Evolutionary conservation across 2,113 vertebrate species (phyloP), one percentile per base, ranked within the genome.

Genomic region (Grantiella picta): DNA sequence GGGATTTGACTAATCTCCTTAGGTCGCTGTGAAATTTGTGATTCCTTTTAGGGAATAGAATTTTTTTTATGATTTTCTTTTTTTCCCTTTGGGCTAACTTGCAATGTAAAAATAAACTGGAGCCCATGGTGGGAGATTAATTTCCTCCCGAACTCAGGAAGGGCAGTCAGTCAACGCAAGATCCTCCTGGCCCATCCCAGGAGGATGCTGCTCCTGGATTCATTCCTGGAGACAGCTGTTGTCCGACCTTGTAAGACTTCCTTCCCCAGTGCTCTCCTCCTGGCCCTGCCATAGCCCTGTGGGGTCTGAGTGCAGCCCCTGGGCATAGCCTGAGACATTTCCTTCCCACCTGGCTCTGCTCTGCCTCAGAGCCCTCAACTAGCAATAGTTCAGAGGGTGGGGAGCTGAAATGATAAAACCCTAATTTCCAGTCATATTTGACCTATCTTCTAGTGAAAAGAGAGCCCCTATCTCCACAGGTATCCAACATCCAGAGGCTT

Each of bases 1-100:
- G 92, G 90, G 91, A 95, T 95, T 96, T 92, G 95, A 86, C 79
- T 95, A 90, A 96, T 95, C 95, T 96, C 92, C 91, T 93, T 95
- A 94, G 89, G 92, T 95, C 35, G 1, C 86, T 95, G 81, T 94
- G 94, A 96, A 97, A 97, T 94, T 92, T 92, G 95, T 7, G 76
- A 95, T 92, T 94, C 94, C 91, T 94, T 96, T 79, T 92, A 95
- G 82, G 96, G 91, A 91, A 87, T 72, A 95, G 69, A 93, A 77
- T 40, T 80, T 95, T 91, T 94, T 97, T 68, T 33, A 84, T 77
- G 35, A 89, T 89, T 94, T 89, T 95, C 68, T 79, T 79, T 83
- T 66, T 80, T 33, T 5, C 90, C 84, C 82, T 86, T 94, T 0
- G 8, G 85, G 72, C 63, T 92, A 86, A 94, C 80, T 93, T 56